Base-by-base conservation (phyloP, 2,797 vertebrate genomes). In the Hydrocynus forskahlii region DNA sequence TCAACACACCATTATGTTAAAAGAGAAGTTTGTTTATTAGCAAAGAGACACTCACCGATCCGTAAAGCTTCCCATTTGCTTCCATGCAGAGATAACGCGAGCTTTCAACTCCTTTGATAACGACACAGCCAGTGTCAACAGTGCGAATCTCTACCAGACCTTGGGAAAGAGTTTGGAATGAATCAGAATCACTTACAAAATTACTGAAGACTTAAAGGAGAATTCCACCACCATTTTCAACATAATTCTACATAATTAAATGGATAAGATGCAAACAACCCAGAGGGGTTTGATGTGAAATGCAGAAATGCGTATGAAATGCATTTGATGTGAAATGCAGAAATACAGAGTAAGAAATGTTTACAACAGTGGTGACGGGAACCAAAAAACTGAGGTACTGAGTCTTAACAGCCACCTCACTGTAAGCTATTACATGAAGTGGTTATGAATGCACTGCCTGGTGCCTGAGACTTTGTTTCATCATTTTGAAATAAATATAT, bases 101-200 rank as follows among this genome's bases (percentile, higher is more conserved):
- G 21, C 95, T 94, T 63, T 88, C 92, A 13, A 96, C 93, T 19
- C 96, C 97, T 89, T 95, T 97, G 89, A 99, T 96, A 84, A 92
- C 97, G 81, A 99, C 96, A 40, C 92, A 92, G 59, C 97, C 95
- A 4, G 94, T 86, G 1, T 93, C 94, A 76, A 98, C 95, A 0
- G 97, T 93, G 23, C 94, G 90, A 81, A 99, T 97, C 90, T 99
- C 97, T 88, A 99, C 84, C 85, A 99, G 87, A 91, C 96, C 98
- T 16, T 72, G 21, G 35, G 77, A 19, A 63, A 62, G 0, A n/a
- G 0, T 57, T 57, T 21, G 48, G 6, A 52, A 19, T 19, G 8
- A 55, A 75, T 68, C 35, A 75, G 43, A 38, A 70, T 25, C 40
- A 64, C 21, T 43, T 45, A 9, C n/a, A 2, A 5, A 23, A 21